Evolutionary conservation across 1,140 invertebrate genomes (phyloP).

Genomic region (Drosophila erecta): DNA sequence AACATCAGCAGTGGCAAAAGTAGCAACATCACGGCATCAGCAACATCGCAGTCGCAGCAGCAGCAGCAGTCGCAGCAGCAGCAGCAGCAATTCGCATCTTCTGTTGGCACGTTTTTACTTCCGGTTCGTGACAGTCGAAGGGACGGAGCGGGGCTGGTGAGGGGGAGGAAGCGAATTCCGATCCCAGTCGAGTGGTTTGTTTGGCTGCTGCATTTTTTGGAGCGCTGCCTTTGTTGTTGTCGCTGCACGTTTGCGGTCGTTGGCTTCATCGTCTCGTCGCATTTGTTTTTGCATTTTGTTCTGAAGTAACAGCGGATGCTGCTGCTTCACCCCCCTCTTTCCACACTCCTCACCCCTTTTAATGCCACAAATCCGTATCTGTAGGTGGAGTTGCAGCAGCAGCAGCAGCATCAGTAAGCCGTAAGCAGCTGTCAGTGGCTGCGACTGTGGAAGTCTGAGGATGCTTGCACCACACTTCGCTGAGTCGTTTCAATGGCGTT

Average conservation of each 20-base stretch:
- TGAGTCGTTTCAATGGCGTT: constrained; percentile 40
- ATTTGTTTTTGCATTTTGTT: constrained; percentile 52
- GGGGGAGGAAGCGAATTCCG: constrained; percentile 47
- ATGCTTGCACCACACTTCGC: constrained; percentile 36
- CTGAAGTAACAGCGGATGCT: constrained; percentile 59
- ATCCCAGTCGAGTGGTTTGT: constrained; percentile 73
- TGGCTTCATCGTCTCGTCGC: constrained; percentile 49
- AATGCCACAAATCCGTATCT: constrained; percentile 10
- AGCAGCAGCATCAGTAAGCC: constrained; percentile 44
- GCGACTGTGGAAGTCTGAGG: constrained; percentile 20
- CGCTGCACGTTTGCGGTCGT: constrained; percentile 78
- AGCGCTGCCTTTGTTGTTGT: constrained; percentile 46
- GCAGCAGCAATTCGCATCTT: constrained; percentile 47
- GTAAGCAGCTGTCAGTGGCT: constrained; percentile 47
- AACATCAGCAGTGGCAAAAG: constrained; percentile 45
- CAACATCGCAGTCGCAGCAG: constrained; percentile 38
- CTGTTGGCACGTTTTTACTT: constrained; percentile 68
- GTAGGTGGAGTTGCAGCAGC: constrained; percentile 44
- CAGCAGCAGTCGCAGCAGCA: constrained; percentile 54
- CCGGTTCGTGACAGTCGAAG: constrained; percentile 58
- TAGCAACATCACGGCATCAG: constrained; percentile 42
- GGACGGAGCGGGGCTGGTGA: constrained; percentile 2
- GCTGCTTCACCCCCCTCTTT: not conserved
- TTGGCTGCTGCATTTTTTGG: constrained; percentile 57
- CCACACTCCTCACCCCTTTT: not conserved